Evolutionary conservation across 1,140 invertebrate species (phyloP).

Genomic region (Zaprionus taronus): DNA sequence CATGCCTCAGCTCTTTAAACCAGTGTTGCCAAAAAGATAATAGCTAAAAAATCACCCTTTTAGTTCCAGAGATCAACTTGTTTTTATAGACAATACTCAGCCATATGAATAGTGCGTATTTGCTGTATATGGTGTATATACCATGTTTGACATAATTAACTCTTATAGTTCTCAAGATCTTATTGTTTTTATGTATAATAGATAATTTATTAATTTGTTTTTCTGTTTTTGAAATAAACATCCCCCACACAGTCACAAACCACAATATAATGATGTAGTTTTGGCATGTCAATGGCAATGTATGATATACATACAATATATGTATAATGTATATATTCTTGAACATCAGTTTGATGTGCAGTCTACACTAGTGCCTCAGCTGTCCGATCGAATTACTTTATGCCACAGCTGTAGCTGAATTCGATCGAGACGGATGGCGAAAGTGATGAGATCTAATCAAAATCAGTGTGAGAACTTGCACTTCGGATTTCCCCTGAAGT

Average conservation of each 20-base stretch:
- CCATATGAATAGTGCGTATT: neutral
- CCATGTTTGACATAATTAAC: too few species aligned
- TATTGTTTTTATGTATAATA: too few species aligned
- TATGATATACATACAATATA: neutral
- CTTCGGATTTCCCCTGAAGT: neutral
- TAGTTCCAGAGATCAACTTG: neutral
- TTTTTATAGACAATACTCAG: neutral
- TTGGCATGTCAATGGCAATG: neutral
- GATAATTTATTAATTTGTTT: too few species aligned
- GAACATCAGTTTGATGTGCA: neutral
- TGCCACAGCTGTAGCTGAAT: neutral
- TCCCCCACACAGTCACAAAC: neutral
- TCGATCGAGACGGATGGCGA: neutral
- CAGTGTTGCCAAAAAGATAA: too few species aligned
- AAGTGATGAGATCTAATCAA: neutral
- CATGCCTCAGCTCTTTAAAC: too few species aligned
- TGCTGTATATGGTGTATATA: neutral
- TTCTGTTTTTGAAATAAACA: too few species aligned
- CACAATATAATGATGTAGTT: neutral
- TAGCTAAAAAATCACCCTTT: too few species aligned
- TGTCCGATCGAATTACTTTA: neutral
- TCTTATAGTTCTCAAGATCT: too few species aligned
- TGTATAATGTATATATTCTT: neutral
- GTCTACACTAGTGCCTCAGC: neutral
- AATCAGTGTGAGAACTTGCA: neutral